Evolutionary conservation across 2,113 vertebrate species (phyloP), one percentile per base, ranked within the genome.

Genomic region (Leucoraja erinaceus): DNA sequence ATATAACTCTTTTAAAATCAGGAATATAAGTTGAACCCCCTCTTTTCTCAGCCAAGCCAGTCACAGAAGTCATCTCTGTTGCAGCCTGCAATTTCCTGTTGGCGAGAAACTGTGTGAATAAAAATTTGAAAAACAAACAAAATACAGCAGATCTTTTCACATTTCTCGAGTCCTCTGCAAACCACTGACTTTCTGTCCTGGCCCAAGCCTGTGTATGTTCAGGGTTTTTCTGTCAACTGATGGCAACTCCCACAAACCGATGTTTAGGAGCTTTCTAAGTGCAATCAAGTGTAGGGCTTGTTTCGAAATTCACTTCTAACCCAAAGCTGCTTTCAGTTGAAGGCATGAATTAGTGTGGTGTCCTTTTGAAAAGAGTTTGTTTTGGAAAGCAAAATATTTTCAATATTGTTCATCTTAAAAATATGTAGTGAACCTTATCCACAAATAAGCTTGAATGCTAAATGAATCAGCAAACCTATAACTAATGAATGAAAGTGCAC

Each of bases 91-190:
- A 61, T 86, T n/a, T 61, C 83, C 83, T 86, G 56, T 86, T 86
- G 83, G 56, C 83, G 2, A 5, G 25, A 86, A n/a, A 16, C 12
- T 10, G 83, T 86, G 83, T 86, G 56, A 86, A 86, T 61, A 61
- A 61, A 86, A 86, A 59, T 86, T 86, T 86, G 56, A 86, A n/a
- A 86, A 86, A 61, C 56, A 63, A 31, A n/a, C 83, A 86, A 4
- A n/a, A n/a, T n/a, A 86, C 83, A 61, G 83, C 28, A 61, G 83
- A n/a, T 86, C 83, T 86, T 61, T 61, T 86, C 56, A 86, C 56
- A 61, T 86, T 86, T 86, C 47, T 61, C 54, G 83, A 86, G 10
- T 25, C 81, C 81, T 84, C 22, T 28, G 1, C 4, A 61, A 86
- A 31, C 54, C 54, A 14, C 83, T 12, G 56, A 61, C 25, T 61